Percentiles rank a stretch among this genome's conserved stretches.
Evolutionary conservation across 1,140 invertebrate species (phyloP).

Genomic region (Ceratina calcarata): DNA sequence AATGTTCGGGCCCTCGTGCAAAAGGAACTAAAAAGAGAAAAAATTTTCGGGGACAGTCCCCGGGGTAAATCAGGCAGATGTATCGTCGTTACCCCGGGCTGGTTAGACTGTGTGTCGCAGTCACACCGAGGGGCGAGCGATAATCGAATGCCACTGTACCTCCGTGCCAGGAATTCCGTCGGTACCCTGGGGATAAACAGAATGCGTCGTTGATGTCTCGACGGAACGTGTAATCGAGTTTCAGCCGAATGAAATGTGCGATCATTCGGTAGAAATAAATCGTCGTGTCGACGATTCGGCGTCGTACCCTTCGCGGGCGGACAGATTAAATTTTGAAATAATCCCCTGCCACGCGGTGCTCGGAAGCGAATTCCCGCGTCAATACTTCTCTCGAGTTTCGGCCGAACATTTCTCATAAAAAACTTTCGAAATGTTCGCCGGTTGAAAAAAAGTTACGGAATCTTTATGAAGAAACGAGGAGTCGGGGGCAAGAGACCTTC

Average conservation of each 20-base stretch:
- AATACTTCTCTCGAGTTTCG: too few species aligned
- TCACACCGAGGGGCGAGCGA: slow-evolving; percentile 58
- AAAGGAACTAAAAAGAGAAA: slow-evolving; percentile 40
- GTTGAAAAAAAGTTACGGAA: too few species aligned
- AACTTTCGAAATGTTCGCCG: too few species aligned
- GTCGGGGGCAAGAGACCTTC: too few species aligned
- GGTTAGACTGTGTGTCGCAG: slow-evolving; percentile 63
- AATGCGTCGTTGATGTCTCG: slow-evolving; percentile 57
- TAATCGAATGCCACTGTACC: slow-evolving; percentile 82
- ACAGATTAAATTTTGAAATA: too few species aligned
- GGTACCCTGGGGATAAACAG: slow-evolving; percentile 88
- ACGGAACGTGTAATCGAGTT: slow-evolving; percentile 46
- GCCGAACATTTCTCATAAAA: too few species aligned
- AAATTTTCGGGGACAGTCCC: slow-evolving; percentile 49
- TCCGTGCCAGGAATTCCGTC: slow-evolving; percentile 95
- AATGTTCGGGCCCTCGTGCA: slow-evolving; percentile 44
- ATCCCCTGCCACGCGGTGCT: too few species aligned
- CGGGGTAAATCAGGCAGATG: slow-evolving; percentile 64
- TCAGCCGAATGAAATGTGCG: slow-evolving; percentile 11
- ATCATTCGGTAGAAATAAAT: neutral
- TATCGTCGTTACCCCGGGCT: slow-evolving; percentile 64
- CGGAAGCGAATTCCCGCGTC: too few species aligned
- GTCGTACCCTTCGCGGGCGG: too few species aligned
- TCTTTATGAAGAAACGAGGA: too few species aligned
- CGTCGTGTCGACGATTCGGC: neutral